Evolutionary conservation across 2,797 vertebrate species (phyloP).

Genomic region (Enoplosus armatus): DNA sequence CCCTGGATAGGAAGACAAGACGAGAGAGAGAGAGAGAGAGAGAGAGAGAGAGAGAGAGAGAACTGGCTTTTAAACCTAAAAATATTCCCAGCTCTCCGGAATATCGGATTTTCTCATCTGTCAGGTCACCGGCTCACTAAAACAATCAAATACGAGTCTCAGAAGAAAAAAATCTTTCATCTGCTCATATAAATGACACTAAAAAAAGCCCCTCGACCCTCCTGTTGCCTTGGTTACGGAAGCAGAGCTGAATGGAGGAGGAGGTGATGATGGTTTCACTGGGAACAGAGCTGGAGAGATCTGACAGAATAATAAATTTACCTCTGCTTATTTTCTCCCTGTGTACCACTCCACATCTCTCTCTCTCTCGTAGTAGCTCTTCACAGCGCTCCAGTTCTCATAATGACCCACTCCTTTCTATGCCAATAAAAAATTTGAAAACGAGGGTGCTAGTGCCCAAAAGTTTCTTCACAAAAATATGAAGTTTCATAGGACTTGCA

Average conservation of each 20-base stretch:
- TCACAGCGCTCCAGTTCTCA: conserved; percentile 29
- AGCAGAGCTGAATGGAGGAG: conserved; percentile 49
- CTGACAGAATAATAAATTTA: conserved; percentile 76
- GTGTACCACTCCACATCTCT: conserved; percentile 4
- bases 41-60: neutral
- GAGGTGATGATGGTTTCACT: conserved; percentile 59
- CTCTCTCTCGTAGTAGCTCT: conserved; percentile 2
- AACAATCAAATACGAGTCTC: conserved; percentile 27
- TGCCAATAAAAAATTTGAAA: neutral
- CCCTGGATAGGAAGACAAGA: conserved; percentile 34
- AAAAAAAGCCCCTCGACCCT: conserved; percentile 35
- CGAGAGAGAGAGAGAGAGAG: neutral
- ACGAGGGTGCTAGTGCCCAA: neutral
- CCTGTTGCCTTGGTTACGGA: conserved; percentile 77
- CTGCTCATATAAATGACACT: neutral
- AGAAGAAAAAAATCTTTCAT: conserved; percentile 14
- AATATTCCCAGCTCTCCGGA: conserved; percentile 13
- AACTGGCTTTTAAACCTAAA: conserved; percentile 27
- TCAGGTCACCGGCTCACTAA: conserved; percentile 15
- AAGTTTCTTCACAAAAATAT: neutral
- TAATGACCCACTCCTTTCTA: conserved; percentile 25
- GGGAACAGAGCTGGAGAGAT: conserved; percentile 55
- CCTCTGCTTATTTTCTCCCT: conserved; percentile 37
- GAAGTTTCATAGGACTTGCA: neutral
- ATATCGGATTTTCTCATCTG: neutral